phyloP scores from a whole-genome alignment of 2,797 vertebrate species.

The Coilia nasus region DNA sequence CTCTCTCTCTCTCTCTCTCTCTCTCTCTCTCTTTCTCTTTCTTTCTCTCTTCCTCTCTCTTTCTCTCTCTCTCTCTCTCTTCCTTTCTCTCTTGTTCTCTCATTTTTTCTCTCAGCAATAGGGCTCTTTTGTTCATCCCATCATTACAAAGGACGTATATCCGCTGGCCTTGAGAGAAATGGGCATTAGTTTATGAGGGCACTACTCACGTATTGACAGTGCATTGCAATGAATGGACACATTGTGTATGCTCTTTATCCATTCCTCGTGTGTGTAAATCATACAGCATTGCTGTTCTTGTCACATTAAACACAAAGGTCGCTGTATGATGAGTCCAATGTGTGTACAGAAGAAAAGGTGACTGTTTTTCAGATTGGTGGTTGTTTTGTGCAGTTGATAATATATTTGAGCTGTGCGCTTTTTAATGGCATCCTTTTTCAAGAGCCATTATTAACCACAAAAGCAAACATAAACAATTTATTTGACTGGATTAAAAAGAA shows the following conservation, averaged over 20 bases:
- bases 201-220: not conserved
- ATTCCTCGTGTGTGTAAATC: not conserved
- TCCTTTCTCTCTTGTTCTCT: too few relatives aligned
- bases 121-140: constrained; percentile 49
- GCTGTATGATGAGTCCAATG: not conserved
- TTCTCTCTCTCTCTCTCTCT: too few relatives aligned
- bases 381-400: not conserved
- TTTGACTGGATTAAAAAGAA: not conserved
- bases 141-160: constrained; percentile 37
- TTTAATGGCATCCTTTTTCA: not conserved
- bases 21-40: not conserved
- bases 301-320: not conserved
- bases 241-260: not conserved
- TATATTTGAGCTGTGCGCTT: not conserved
- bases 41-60: too few relatives aligned
- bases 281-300: not conserved
- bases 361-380: not conserved
- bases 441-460: not conserved
- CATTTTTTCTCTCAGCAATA: not conserved
- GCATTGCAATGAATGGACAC: not conserved
- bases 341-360: not conserved
- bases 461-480: not conserved
- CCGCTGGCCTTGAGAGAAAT: constrained; percentile 38
- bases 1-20: not conserved
- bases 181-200: not conserved